phyloP scores from a whole-genome alignment of 2,797 vertebrate species.

The Luscinia luscinia region DNA sequence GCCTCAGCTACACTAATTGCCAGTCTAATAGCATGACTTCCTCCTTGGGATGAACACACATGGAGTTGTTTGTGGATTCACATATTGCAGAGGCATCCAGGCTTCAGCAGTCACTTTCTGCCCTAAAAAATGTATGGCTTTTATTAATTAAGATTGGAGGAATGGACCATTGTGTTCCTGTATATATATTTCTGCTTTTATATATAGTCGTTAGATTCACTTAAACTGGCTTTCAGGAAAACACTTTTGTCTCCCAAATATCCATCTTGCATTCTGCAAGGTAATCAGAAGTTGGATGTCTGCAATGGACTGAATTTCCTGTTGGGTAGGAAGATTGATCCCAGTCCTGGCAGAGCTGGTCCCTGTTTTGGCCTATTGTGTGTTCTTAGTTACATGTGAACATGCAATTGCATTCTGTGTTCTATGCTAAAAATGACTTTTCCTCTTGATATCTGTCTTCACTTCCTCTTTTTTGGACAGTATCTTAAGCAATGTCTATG shows the following conservation, averaged over 20 bases:
- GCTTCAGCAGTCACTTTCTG: neutral
- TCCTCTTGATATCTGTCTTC: neutral
- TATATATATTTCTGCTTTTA: neutral
- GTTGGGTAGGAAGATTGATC: neutral
- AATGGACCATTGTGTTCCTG: neutral
- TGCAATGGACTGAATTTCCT: neutral
- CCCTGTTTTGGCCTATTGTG: neutral
- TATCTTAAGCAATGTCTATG: conserved; percentile 15
- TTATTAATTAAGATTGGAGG: neutral
- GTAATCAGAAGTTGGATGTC: neutral
- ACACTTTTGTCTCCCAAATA: neutral
- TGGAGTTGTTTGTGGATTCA: neutral
- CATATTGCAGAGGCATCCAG: neutral
- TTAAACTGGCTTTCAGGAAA: neutral
- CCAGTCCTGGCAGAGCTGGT: neutral
- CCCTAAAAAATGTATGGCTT: neutral
- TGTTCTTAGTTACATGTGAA: neutral
- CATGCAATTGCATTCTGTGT: neutral
- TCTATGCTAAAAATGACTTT: conserved; percentile 4
- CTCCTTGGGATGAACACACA: neutral
- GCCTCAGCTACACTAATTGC: neutral
- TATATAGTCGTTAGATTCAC: neutral
- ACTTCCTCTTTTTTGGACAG: conserved; percentile 10
- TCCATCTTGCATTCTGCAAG: neutral
- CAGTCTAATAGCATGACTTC: neutral